phyloP scores from a whole-genome alignment of 53 echinoderm and acorn worm genomes.

The Crossaster papposus region DNA sequence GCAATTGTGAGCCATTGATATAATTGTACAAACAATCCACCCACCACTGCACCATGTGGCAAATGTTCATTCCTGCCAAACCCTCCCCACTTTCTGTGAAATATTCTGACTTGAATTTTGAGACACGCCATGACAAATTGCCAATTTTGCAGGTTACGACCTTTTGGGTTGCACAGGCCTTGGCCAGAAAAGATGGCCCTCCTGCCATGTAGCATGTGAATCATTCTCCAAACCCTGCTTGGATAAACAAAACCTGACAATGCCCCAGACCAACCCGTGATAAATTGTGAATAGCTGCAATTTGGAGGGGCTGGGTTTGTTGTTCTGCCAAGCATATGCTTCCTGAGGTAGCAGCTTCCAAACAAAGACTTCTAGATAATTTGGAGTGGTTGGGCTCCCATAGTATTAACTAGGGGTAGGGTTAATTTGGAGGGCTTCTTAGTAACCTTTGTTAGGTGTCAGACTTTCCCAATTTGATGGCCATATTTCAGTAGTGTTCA shows the following conservation, averaged over 20 bases:
- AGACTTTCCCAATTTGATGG: not conserved
- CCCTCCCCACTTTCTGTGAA: not conserved
- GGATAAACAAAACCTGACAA: conserved; percentile 63
- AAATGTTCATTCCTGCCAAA: not conserved
- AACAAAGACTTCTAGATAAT: conserved; percentile 35
- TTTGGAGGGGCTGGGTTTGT: conserved; percentile 5
- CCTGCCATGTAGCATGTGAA: conserved; percentile 51
- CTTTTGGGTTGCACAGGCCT: conserved; percentile 35
- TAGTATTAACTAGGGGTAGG: not conserved
- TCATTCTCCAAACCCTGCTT: conserved; percentile 55
- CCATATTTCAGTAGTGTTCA: conserved; percentile 18
- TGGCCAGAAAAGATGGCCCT: conserved; percentile 39
- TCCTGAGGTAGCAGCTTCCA: conserved; percentile 21
- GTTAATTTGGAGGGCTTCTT: conserved; percentile 18
- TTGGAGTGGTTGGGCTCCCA: conserved; percentile 33
- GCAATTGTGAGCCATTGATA: not conserved
- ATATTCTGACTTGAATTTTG: conserved; percentile 37
- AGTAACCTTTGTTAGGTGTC: conserved; percentile 20
- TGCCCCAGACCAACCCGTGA: conserved; percentile 52
- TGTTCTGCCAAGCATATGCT: conserved; percentile 28
- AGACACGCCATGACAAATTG: conserved; percentile 59
- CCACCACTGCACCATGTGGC: conserved; percentile 12
- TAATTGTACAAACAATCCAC: conserved; percentile 23
- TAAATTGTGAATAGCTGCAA: conserved; percentile 58
- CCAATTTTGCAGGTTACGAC: conserved; percentile 57